Percentiles rank a stretch among this genome's conserved stretches.
Evolutionary conservation across 2,888 invertebrate genomes (phyloP).

Genomic region (Brachypalpus laphriformis): DNA sequence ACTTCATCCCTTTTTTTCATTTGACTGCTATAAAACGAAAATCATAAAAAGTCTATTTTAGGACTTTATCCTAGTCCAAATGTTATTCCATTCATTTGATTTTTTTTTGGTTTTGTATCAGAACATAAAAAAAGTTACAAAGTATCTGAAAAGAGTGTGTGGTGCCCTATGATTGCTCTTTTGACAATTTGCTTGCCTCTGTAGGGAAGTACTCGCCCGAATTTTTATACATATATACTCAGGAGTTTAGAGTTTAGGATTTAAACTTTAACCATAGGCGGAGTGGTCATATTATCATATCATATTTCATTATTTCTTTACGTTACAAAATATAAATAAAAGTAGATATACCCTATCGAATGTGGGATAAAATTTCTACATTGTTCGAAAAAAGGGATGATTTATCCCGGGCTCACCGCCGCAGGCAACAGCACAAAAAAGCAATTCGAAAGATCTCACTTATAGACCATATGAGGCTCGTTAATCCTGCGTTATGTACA

Average conservation of each 20-base stretch:
- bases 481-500: constrained; percentile 29
- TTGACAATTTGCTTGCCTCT: neutral
- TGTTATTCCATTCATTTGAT: constrained; percentile 18
- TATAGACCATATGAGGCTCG: constrained; percentile 37
- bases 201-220: too few species aligned
- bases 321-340: neutral
- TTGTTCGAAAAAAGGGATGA: constrained; percentile 29
- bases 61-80: constrained; percentile 38
- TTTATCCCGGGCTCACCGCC: constrained; percentile 47
- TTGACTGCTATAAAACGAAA: constrained; percentile 33
- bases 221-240: too few species aligned
- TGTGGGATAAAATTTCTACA: neutral
- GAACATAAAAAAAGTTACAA: neutral
- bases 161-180: neutral
- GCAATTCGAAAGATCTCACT: constrained; percentile 1
- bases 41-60: constrained; percentile 47
- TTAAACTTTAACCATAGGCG: too few species aligned
- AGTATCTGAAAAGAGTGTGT: neutral
- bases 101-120: neutral
- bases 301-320: neutral
- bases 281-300: too few species aligned
- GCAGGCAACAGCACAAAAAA: constrained; percentile 1
- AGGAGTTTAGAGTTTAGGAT: too few species aligned
- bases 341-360: neutral
- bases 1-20: constrained; percentile 20